Evolutionary conservation across 2,113 vertebrate species (phyloP).

Genomic region (Pithys albifrons): DNA sequence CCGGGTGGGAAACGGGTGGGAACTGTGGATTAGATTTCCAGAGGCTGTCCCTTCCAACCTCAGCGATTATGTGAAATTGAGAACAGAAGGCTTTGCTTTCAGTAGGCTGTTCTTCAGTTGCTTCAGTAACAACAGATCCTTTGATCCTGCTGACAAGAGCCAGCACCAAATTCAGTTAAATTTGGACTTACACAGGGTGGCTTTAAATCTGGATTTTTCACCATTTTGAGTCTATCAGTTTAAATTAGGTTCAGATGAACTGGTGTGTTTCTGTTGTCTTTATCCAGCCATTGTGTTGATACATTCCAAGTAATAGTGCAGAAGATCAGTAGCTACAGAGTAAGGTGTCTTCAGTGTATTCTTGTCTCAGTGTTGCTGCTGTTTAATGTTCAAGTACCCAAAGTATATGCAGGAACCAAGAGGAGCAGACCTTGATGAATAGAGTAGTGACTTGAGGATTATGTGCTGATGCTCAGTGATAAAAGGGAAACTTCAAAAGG

Average conservation of each 20-base stretch:
- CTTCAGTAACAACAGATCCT: neutral
- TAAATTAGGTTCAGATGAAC: neutral
- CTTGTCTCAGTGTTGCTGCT: neutral
- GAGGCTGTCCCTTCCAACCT: neutral
- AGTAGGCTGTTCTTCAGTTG: neutral
- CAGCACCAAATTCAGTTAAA: neutral
- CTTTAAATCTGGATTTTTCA: neutral
- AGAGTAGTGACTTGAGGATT: neutral
- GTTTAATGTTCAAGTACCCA: neutral
- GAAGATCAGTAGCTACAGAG: neutral
- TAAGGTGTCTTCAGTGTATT: neutral
- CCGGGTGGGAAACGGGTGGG: accelerated
- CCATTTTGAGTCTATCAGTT: neutral
- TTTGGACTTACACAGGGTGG: neutral
- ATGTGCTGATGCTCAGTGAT: neutral
- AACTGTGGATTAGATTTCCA: neutral
- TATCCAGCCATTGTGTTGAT: neutral
- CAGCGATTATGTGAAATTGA: neutral
- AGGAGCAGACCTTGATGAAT: neutral
- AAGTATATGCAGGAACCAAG: neutral
- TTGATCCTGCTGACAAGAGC: neutral
- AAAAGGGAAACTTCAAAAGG: neutral
- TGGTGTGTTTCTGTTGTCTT: neutral
- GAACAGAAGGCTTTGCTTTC: neutral
- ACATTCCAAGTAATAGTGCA: neutral